phyloP scores from a whole-genome alignment of 2,888 invertebrate species.

The Eilema griseolum region DNA sequence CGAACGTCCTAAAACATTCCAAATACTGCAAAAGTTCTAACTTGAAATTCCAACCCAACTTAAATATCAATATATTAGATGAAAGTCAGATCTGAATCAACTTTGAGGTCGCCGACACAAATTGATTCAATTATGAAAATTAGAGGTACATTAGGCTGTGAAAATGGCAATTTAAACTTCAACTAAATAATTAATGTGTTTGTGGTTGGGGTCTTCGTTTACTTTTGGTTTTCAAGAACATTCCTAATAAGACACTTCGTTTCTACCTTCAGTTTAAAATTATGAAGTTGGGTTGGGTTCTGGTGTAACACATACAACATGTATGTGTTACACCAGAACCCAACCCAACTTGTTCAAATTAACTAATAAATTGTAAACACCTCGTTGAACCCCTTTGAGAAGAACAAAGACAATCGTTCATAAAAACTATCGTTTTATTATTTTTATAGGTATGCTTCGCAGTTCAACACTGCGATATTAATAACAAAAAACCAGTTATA shows the following conservation, averaged over 20 bases:
- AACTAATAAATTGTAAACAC: neutral
- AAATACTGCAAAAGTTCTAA: neutral
- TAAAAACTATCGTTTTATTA: neutral
- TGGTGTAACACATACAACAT: neutral
- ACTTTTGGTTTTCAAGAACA: slow-evolving; percentile 2
- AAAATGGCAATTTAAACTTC: slow-evolving; percentile 10
- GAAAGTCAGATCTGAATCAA: slow-evolving; percentile 6
- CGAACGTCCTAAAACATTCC: neutral
- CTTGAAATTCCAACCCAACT: neutral
- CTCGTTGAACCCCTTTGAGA: neutral
- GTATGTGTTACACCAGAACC: too few relatives aligned
- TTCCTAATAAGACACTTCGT: neutral
- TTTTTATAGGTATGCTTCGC: neutral
- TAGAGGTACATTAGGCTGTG: slow-evolving; percentile 7
- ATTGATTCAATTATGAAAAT: slow-evolving; percentile 11
- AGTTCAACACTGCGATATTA: neutral
- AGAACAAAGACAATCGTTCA: neutral
- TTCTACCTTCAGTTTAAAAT: too few relatives aligned
- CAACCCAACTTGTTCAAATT: neutral
- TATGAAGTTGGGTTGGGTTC: neutral
- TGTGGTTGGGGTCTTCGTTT: slow-evolving; percentile 3
- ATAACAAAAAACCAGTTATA: neutral
- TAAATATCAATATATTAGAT: slow-evolving; percentile 1
- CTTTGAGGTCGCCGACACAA: slow-evolving; percentile 1
- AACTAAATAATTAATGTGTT: slow-evolving; percentile 10